Evolutionary conservation across 2,797 vertebrate genomes (phyloP).

Genomic region (Lepus oiostolus): DNA sequence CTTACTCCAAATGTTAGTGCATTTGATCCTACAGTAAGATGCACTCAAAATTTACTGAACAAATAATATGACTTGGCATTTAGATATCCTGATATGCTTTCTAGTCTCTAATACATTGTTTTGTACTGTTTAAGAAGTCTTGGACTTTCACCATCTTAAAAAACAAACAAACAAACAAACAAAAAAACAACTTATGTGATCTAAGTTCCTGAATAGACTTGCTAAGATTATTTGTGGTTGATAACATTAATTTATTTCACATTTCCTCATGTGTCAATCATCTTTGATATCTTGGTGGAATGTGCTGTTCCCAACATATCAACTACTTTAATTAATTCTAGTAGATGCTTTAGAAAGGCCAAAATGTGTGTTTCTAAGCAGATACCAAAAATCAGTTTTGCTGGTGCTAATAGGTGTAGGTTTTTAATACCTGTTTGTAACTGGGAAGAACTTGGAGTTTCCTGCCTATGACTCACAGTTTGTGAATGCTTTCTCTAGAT

Average conservation of each 20-base stretch:
- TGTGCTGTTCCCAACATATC: background rate
- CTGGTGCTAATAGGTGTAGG: background rate
- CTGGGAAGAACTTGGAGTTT: background rate
- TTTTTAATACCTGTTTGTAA: conserved; percentile 25
- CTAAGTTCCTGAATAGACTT: background rate
- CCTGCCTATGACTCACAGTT: background rate
- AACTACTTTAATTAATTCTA: conserved; percentile 26
- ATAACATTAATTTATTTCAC: background rate
- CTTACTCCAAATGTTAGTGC: background rate
- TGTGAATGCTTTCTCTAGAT: background rate
- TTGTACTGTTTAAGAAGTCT: conserved; percentile 12
- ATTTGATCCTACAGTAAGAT: conserved; percentile 29
- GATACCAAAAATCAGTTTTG: conserved; percentile 29
- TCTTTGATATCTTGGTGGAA: background rate
- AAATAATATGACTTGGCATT: background rate
- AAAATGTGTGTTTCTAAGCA: background rate
- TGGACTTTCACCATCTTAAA: background rate
- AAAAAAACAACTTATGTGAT: background rate
- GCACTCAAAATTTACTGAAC: conserved; percentile 5
- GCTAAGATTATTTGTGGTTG: background rate
- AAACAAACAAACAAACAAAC: background rate
- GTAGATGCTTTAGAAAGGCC: background rate
- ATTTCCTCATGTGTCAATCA: background rate
- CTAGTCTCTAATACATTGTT: background rate
- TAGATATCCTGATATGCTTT: background rate